phyloP scores from a whole-genome alignment of 1,140 invertebrate genomes.

The Oncopeltus fasciatus region DNA sequence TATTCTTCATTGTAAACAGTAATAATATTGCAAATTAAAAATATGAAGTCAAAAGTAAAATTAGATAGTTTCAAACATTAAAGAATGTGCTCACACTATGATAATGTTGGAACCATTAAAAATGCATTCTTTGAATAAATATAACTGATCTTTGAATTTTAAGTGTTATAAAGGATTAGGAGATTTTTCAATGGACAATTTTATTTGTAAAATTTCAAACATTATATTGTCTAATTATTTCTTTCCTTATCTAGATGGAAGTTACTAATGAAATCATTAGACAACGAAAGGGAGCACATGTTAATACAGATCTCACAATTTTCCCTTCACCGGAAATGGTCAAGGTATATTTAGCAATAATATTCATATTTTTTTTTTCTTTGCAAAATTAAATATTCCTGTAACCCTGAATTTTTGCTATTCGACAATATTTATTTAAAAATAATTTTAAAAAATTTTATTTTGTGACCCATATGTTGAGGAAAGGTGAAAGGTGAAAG shows the following conservation, averaged over 20 bases:
- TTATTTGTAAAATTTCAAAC: not conserved
- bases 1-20: too few relatives aligned
- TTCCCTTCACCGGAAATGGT: constrained; percentile 38
- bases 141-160: too few relatives aligned
- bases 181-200: not conserved
- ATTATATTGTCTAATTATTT: too few relatives aligned
- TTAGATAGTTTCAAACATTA: too few relatives aligned
- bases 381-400: not conserved
- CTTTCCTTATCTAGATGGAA: constrained; percentile 31
- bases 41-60: too few relatives aligned
- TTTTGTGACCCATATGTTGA: too few relatives aligned
- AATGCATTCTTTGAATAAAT: too few relatives aligned
- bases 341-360: constrained; percentile 18
- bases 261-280: constrained; percentile 34
- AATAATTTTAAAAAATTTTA: not conserved
- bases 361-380: not conserved
- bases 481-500: too few relatives aligned
- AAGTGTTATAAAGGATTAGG: too few relatives aligned
- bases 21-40: too few relatives aligned
- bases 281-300: constrained; percentile 33
- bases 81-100: too few relatives aligned
- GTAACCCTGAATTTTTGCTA: not conserved
- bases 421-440: not conserved
- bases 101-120: too few relatives aligned
- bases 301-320: constrained; percentile 36